phyloP scores from a whole-genome alignment of 2,113 vertebrate genomes.

The Pithys albifrons region DNA sequence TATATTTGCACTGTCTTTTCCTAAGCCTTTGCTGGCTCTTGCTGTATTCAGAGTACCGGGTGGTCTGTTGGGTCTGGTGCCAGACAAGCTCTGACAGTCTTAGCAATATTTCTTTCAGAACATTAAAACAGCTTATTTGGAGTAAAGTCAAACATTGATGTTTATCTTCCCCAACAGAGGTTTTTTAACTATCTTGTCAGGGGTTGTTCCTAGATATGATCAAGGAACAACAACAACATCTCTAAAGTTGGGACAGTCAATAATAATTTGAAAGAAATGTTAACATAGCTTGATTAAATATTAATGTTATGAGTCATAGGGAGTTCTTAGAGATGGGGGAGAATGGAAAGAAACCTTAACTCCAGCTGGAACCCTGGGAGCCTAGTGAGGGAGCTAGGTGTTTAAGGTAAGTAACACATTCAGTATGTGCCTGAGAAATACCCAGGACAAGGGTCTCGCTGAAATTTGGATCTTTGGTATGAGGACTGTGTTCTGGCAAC shows the following conservation, averaged over 20 bases:
- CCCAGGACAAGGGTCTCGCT: background rate
- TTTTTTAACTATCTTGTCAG: background rate
- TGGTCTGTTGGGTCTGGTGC: background rate
- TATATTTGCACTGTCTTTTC: background rate
- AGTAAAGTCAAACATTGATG: background rate
- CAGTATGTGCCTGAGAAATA: background rate
- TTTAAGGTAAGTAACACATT: background rate
- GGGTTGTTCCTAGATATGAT: constrained; percentile 12
- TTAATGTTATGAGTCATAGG: constrained; percentile 37
- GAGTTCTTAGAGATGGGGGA: background rate
- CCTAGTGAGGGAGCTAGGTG: background rate
- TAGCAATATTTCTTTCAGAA: background rate
- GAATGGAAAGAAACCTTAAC: background rate
- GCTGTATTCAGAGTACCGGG: background rate
- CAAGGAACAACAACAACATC: background rate
- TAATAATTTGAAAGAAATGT: constrained; percentile 33
- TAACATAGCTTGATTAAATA: constrained; percentile 44
- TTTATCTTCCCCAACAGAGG: background rate
- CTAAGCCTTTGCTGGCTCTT: background rate
- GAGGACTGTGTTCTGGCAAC: background rate
- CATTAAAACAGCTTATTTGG: background rate
- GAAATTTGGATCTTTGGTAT: background rate
- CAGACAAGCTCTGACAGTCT: background rate
- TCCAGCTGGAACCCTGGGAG: background rate
- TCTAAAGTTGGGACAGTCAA: constrained; percentile 37